A percentile compares a stretch with the other conserved stretches of the same genome.
Conservation (phyloP, 2,888 invertebrate genomes). For the Lasioglossum morio region DNA sequence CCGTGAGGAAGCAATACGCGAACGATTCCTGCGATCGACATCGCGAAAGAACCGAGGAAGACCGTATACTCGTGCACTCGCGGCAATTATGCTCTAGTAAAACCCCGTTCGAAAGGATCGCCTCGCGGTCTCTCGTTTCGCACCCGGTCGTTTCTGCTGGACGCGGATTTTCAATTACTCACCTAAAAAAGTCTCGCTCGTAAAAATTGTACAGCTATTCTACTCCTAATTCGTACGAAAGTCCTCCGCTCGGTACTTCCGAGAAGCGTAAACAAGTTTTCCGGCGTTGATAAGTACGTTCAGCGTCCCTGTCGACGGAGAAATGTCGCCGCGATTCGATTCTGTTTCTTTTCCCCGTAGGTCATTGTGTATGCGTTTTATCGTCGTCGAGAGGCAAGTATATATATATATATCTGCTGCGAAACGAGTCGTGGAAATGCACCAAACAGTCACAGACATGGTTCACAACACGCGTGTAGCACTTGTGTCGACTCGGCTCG, state of each 20-base stretch:
- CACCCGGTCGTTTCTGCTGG: constrained; percentile 9
- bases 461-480: constrained; percentile 41
- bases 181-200: constrained; percentile 42
- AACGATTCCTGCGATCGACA: constrained; percentile 18
- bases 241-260: constrained; percentile 30
- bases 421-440: constrained; percentile 56
- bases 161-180: constrained; percentile 42
- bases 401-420: constrained; percentile 21
- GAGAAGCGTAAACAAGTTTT: constrained; percentile 39
- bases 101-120: constrained; percentile 31
- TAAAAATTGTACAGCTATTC: constrained; percentile 52
- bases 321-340: background rate
- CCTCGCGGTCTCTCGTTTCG: constrained; percentile 32
- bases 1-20: background rate
- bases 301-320: constrained; percentile 33
- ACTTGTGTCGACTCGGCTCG: constrained; percentile 28
- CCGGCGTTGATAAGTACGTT: constrained; percentile 53
- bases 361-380: background rate
- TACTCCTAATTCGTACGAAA: constrained; percentile 43
- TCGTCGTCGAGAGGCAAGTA: constrained; percentile 33
- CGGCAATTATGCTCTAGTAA: constrained; percentile 24
- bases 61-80: constrained; percentile 38
- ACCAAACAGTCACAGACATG: constrained; percentile 47
- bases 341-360: background rate
- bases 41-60: constrained; percentile 49